A percentile compares a stretch with the other conserved stretches of the same genome.
Evolutionary conservation across 92 coral and sea anemone genomes (phyloP).

Genomic region (Siderastrea radians): DNA sequence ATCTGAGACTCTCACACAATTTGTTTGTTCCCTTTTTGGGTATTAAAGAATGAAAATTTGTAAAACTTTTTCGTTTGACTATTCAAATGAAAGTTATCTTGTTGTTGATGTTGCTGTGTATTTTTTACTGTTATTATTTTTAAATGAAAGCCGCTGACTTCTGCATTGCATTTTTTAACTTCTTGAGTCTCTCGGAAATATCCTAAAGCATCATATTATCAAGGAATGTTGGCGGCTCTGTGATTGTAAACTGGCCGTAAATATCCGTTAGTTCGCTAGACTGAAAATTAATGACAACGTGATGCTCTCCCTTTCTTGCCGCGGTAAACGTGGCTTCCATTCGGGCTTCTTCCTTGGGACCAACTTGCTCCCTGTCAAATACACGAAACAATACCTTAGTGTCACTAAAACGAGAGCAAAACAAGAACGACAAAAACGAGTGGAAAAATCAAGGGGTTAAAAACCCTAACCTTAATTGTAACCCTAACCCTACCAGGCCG

Average conservation of each 20-base stretch:
- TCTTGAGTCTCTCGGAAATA: too few relatives aligned
- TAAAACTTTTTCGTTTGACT: too few relatives aligned
- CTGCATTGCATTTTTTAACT: too few relatives aligned
- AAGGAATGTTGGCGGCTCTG: not conserved
- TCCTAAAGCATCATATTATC: not conserved
- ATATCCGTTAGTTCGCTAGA: constrained; percentile 30
- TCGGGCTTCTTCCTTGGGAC: constrained; percentile 12
- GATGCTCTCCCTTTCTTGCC: constrained; percentile 26
- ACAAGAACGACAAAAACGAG: not conserved
- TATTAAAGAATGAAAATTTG: too few relatives aligned
- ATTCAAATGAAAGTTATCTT: too few relatives aligned
- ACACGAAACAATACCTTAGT: not conserved
- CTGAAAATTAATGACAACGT: constrained; percentile 26
- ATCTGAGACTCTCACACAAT: too few relatives aligned
- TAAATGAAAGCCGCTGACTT: too few relatives aligned
- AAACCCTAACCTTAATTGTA: too few relatives aligned
- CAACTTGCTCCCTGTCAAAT: constrained; percentile 43
- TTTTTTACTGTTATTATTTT: too few relatives aligned
- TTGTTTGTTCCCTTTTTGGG: too few relatives aligned
- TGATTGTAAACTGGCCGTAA: constrained; percentile 17
- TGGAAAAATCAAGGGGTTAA: too few relatives aligned
- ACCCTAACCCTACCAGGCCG: too few relatives aligned
- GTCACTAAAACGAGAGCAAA: not conserved
- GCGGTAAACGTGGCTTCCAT: constrained; percentile 31
- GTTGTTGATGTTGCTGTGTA: not conserved